A percentile compares a stretch with the other conserved stretches of the same genome.
Evolutionary conservation across 2,888 invertebrate species (phyloP).

Genomic region (Caenorhabditis imperialis): DNA sequence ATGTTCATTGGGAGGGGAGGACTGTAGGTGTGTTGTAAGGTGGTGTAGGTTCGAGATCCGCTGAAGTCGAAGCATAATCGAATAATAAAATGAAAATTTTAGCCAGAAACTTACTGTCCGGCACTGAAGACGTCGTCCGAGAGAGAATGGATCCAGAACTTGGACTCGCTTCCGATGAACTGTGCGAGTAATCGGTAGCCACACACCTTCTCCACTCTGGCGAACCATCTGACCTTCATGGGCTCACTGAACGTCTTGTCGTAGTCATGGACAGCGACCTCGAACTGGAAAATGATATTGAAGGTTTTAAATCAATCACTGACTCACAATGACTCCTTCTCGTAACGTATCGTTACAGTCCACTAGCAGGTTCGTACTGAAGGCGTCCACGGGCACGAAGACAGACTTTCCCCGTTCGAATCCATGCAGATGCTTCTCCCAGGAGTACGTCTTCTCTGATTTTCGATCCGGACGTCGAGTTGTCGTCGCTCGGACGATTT

Average conservation of each 20-base stretch:
- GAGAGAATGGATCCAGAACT: slow-evolving; percentile 96
- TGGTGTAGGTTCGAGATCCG: no score
- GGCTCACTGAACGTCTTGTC: slow-evolving; percentile 12
- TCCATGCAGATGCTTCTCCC: slow-evolving; percentile 3
- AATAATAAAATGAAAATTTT: no score
- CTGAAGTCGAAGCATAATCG: no score
- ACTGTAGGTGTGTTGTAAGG: no score
- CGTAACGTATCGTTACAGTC: slow-evolving; percentile 4
- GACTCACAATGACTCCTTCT: slow-evolving; percentile 30
- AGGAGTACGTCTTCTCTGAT: neutral
- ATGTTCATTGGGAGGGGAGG: neutral
- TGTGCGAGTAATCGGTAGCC: slow-evolving; percentile 82
- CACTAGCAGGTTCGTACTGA: slow-evolving; percentile 5
- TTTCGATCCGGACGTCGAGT: neutral
- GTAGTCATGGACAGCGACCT: slow-evolving; percentile 43
- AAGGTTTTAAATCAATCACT: neutral
- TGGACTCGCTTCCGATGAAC: slow-evolving; percentile 88
- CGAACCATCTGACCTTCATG: slow-evolving; percentile 85
- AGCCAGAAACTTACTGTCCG: no score
- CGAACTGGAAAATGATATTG: slow-evolving; percentile 41
- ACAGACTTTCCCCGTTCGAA: slow-evolving; percentile 1
- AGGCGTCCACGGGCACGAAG: slow-evolving; percentile 19
- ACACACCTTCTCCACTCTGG: slow-evolving; percentile 88
- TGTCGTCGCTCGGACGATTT: neutral
- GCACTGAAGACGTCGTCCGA: slow-evolving; percentile 95